A percentile compares a stretch with the other conserved stretches of the same genome.
Conservation (phyloP, 1,140 invertebrate species). For the Trichonephila inaurata region DNA sequence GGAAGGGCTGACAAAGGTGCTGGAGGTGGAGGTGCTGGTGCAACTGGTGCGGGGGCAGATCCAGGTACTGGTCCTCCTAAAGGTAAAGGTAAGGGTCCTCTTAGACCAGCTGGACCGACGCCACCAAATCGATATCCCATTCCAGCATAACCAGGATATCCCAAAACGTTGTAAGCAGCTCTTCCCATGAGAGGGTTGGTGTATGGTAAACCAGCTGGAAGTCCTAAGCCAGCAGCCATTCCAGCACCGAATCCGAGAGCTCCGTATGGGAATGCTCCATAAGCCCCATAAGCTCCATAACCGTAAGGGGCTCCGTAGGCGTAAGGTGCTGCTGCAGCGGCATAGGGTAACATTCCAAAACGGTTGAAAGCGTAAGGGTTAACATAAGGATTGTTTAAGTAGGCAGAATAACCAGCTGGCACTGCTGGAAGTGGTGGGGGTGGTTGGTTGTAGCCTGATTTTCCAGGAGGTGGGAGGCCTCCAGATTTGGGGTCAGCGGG, state of each 20-base stretch:
- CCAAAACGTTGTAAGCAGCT: background rate
- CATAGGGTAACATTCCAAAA: constrained; percentile 16
- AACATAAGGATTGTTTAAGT: constrained; percentile 22
- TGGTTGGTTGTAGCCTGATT: background rate
- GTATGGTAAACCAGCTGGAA: constrained; percentile 15
- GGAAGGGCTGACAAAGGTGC: background rate
- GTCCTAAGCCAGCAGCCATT: constrained; percentile 3
- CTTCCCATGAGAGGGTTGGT: background rate
- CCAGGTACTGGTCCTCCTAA: constrained; percentile 17
- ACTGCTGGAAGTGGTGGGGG: constrained; percentile 12
- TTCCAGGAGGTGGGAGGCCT: background rate
- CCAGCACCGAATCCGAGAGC: background rate
- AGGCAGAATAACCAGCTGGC: constrained; percentile 25
- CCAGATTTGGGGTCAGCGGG: constrained; percentile 20
- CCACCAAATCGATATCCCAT: constrained; percentile 41
- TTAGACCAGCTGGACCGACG: background rate
- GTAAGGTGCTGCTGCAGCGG: background rate
- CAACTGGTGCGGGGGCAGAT: background rate
- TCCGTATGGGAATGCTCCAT: background rate
- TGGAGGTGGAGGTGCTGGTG: background rate
- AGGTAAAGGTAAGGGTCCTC: background rate
- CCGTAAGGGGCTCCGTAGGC: constrained; percentile 38
- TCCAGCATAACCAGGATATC: background rate
- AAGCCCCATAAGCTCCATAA: constrained; percentile 31
- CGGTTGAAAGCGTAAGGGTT: constrained; percentile 18